phyloP scores from a whole-genome alignment of 2,888 invertebrate species.

The Drosophila seclusa region DNA sequence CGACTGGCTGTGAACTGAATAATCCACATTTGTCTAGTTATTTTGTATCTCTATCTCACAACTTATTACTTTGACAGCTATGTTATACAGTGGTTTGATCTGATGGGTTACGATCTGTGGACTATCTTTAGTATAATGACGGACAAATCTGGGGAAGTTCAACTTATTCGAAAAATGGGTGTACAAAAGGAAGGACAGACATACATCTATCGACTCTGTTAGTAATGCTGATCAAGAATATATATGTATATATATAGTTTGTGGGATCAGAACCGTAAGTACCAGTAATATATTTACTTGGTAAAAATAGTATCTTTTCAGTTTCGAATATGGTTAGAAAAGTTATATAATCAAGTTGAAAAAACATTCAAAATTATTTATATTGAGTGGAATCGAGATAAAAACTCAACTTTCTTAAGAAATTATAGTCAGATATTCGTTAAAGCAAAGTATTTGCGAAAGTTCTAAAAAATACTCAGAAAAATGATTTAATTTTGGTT shows the following conservation, averaged over 20 bases:
- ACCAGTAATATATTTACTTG: neutral
- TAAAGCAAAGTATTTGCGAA: neutral
- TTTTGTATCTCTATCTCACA: neutral
- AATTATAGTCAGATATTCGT: neutral
- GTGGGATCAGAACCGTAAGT: neutral
- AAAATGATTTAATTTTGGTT: neutral
- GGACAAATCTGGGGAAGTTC: neutral
- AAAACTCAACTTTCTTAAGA: neutral
- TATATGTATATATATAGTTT: neutral
- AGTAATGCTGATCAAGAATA: neutral
- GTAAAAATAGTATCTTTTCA: neutral
- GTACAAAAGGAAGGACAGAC: neutral
- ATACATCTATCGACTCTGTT: neutral
- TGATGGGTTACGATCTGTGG: neutral
- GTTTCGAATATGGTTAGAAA: neutral
- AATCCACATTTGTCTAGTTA: neutral
- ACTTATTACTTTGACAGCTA: neutral
- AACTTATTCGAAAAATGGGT: neutral
- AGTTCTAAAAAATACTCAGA: neutral
- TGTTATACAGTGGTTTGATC: neutral
- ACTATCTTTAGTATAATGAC: neutral
- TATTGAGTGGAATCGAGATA: neutral
- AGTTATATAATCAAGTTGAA: neutral
- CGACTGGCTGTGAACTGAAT: neutral
- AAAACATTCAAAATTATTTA: neutral